Base-by-base conservation (phyloP, 2,797 vertebrate genomes). In the Enteromius anoplus region DNA sequence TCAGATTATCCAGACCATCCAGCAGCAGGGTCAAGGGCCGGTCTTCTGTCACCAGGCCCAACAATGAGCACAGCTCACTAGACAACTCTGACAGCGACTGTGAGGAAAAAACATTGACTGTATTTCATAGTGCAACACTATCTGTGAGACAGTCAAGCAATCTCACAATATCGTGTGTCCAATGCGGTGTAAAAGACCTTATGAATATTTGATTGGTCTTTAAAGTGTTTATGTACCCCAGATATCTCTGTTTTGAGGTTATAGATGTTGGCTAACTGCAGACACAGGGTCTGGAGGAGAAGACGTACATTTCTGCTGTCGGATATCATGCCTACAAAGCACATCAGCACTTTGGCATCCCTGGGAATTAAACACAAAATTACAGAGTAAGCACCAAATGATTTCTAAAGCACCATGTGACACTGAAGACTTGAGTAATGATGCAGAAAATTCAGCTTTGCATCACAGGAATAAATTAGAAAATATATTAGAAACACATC, bases 1-100 rank as follows among this genome's bases (percentile, higher is more conserved):
- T 93, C 60, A 94, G 88, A 75, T 93, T 91, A 68, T 94, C 91
- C 69, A 93, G 68, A 17, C 92, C 93, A 69, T 95, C 93, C 82
- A 94, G 76, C 34, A 91, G 83, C 32, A 94, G 82, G 86, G 93
- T 80, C 55, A 92, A 72, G 26, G 90, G 91, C 21, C 83, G 87
- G 34, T 90, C 88, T 4, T 87, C 73, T 49, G 64, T 86, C 37
- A 89, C 91, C 64, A 90, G 77, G 65, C 87, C 90, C 87, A 95
- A 51, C 79, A 95, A 88, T 3, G 91, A 89, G 70, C 83, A 76
- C 78, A 94, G 91, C 87, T 94, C 93, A 65, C 91, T 92, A 53
- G 89, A 75, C 68, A 94, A 79, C 53, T 90, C 91, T 80, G 90
- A 85, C 45, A 94, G 80, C 21, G 88, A 90, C 94, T 94, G 85